phyloP scores from a whole-genome alignment of 1,140 invertebrate species.

The Dinoponera quadriceps region DNA sequence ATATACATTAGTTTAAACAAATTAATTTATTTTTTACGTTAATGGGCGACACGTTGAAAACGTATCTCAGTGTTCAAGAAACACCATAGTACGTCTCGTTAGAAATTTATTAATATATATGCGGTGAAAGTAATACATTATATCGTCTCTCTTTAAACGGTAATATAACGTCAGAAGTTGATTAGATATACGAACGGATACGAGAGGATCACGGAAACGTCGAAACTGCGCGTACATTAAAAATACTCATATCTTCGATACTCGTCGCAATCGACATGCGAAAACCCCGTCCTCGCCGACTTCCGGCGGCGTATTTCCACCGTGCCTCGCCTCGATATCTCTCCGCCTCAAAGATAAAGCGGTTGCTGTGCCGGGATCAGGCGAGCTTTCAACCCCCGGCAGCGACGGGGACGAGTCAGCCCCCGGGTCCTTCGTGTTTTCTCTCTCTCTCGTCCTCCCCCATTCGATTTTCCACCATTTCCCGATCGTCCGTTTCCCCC shows the following conservation, averaged over 20 bases:
- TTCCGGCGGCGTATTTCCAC: slow-evolving; percentile 61
- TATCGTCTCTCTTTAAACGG: background rate
- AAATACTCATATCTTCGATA: background rate
- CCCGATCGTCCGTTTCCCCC: slow-evolving; percentile 69
- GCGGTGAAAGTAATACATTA: background rate
- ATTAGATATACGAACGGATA: background rate
- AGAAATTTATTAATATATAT: background rate
- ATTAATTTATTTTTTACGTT: background rate
- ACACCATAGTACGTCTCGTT: background rate
- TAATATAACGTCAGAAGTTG: background rate
- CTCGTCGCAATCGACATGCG: background rate
- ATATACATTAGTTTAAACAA: background rate
- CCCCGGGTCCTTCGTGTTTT: slow-evolving; percentile 12
- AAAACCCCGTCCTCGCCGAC: slow-evolving; percentile 26
- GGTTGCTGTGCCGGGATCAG: slow-evolving; percentile 63
- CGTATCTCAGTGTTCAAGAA: background rate
- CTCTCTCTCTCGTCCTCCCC: slow-evolving; percentile 52
- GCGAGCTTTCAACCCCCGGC: slow-evolving; percentile 53
- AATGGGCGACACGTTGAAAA: background rate
- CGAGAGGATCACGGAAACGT: background rate
- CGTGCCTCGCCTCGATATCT: slow-evolving; percentile 52
- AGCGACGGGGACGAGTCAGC: slow-evolving; percentile 11
- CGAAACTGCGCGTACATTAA: background rate
- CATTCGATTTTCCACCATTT: slow-evolving; percentile 76
- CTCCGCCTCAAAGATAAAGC: slow-evolving; percentile 57